phyloP scores from a whole-genome alignment of 2,113 vertebrate species.

The Cinclus mexicanus region DNA sequence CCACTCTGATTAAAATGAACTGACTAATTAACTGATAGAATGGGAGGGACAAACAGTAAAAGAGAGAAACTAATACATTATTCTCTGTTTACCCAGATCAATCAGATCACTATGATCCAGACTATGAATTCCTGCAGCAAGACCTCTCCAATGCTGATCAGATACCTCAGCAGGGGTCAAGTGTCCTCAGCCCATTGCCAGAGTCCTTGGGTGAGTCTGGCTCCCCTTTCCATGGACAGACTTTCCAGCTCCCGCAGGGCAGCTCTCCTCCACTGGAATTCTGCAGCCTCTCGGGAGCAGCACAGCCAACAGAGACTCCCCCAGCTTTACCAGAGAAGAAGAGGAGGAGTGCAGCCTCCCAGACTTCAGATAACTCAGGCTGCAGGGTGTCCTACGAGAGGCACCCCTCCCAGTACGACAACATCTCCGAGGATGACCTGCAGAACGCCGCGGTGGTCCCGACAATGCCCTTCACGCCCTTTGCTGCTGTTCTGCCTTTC shows the following conservation, averaged over 20 bases:
- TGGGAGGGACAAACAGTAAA: neutral
- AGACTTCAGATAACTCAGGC: constrained; percentile 70
- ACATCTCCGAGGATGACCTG: constrained; percentile 90
- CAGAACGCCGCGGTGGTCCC: constrained; percentile 49
- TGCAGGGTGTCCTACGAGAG: constrained; percentile 84
- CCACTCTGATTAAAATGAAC: neutral
- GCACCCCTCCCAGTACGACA: constrained; percentile 92
- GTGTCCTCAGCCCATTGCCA: constrained; percentile 88
- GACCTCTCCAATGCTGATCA: constrained; percentile 90
- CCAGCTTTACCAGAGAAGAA: constrained; percentile 96
- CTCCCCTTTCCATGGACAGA: constrained; percentile 81
- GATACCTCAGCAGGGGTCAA: constrained; percentile 77
- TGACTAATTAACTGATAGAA: neutral
- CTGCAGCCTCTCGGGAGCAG: neutral
- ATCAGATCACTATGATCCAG: constrained; percentile 95
- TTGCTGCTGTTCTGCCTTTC: constrained; percentile 84
- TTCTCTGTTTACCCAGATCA: constrained; percentile 81
- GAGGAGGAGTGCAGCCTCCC: constrained; percentile 83
- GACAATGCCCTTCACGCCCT: constrained; percentile 75
- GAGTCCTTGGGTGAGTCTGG: constrained; percentile 88
- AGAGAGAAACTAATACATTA: neutral
- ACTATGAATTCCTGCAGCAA: constrained; percentile 98
- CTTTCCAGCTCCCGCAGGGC: constrained; percentile 76
- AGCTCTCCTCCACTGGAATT: constrained; percentile 66
- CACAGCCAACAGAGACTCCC: constrained; percentile 74